Evolutionary conservation across 2,113 vertebrate species (phyloP).

Genomic region (Cavia aperea): DNA sequence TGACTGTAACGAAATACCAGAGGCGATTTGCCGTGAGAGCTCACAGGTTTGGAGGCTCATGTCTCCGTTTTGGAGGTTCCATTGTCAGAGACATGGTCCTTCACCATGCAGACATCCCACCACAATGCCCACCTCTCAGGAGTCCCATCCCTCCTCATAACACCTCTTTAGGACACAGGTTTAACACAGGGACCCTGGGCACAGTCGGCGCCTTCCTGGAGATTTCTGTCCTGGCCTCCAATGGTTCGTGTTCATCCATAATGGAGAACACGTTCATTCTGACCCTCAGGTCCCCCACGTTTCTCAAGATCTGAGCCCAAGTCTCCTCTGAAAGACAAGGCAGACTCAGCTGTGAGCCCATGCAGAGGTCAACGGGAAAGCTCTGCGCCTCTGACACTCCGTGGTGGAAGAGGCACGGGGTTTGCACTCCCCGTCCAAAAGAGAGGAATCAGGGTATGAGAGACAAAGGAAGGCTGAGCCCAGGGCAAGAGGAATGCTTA

Average conservation of each 20-base stretch:
- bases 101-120: background rate
- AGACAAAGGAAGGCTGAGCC: background rate
- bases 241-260: background rate
- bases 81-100: background rate
- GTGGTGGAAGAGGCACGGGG: background rate
- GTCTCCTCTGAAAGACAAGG: background rate
- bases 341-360: background rate
- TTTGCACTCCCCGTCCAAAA: no score
- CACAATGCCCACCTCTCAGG: no score
- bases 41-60: background rate
- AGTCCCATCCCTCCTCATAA: background rate
- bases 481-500: background rate
- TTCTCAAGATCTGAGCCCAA: background rate
- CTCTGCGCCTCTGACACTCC: background rate
- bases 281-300: background rate
- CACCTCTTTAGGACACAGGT: background rate
- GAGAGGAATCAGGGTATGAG: background rate
- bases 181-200: background rate
- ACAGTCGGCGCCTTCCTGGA: background rate
- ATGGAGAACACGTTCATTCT: background rate
- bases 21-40: background rate
- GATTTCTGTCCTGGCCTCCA: background rate
- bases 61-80: background rate
- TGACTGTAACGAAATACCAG: background rate
- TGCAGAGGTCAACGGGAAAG: background rate